phyloP scores from a whole-genome alignment of 2,113 vertebrate species.

The Zosterops borbonicus region DNA sequence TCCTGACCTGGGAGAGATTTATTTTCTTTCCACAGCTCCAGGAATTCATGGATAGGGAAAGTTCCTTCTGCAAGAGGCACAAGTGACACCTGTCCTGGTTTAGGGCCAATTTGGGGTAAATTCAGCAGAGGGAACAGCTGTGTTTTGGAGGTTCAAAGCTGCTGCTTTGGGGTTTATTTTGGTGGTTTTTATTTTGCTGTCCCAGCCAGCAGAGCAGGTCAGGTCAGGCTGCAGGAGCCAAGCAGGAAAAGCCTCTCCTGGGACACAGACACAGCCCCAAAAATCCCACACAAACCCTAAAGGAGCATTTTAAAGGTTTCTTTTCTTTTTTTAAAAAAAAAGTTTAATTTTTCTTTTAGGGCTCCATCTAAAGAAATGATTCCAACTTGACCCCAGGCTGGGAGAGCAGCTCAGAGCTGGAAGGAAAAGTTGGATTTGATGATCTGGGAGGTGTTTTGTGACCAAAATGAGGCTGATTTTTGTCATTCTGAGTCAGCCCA shows the following conservation, averaged over 20 bases:
- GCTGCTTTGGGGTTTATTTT: not conserved
- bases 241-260: not conserved
- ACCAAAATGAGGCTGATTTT: not conserved
- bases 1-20: rapidly evolving
- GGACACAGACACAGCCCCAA: not conserved
- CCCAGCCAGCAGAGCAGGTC: too few species aligned
- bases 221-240: not conserved
- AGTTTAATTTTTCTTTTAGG: too few species aligned
- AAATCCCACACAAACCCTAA: not conserved
- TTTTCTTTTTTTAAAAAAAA: too few species aligned
- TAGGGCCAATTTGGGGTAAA: too few species aligned
- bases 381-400: not conserved
- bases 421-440: not conserved
- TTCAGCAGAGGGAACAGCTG: not conserved
- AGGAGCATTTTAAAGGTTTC: rapidly evolving
- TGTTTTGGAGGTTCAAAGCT: not conserved
- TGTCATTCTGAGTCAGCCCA: not conserved
- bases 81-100: too few species aligned
- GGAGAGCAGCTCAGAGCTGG: not conserved
- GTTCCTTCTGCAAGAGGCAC: rapidly evolving
- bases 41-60: not conserved
- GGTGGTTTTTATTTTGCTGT: not conserved
- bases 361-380: not conserved
- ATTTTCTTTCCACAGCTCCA: not conserved
- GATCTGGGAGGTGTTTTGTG: rapidly evolving